These are phyloP conservation scores for Eupithecia vulgata DNA, from an alignment of 2,888 invertebrate genomes.

Conservation along the genomic window DNA sequence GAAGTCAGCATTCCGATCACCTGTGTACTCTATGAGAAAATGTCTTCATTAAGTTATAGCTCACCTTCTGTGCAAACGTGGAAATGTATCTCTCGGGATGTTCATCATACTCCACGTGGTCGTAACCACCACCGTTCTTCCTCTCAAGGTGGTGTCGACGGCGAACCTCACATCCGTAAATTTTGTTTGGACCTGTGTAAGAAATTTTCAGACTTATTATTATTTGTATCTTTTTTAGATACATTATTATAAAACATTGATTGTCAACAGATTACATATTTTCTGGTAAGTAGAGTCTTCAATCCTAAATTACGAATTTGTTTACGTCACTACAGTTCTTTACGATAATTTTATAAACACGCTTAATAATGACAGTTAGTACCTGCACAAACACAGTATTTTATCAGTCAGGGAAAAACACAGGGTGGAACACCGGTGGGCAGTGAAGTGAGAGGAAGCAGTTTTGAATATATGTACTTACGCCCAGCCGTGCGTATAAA, in stretches of 20 bases:
- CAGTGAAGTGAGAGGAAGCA: not conserved
- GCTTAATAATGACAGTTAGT: not conserved
- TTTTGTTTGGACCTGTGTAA: conserved; percentile 92
- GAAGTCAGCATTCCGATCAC: not conserved
- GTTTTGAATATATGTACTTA: not conserved
- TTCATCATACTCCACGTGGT: conserved; percentile 92
- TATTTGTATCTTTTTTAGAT: not conserved
- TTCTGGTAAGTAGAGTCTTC: not conserved
- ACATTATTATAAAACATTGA: too few relatives aligned
- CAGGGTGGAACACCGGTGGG: not conserved
- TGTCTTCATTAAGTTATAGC: too few relatives aligned
- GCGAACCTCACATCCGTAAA: conserved; percentile 98
- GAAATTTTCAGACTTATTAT: not conserved
- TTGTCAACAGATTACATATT: too few relatives aligned
- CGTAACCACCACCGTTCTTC: conserved; percentile 96
- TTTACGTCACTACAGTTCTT: not conserved
- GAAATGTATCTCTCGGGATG: conserved; percentile 97
- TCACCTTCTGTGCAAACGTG: conserved; percentile 95
- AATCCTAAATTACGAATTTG: not conserved
- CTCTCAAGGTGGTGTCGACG: conserved; percentile 96
- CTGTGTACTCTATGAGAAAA: not conserved
- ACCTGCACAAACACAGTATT: not conserved
- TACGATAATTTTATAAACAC: not conserved
- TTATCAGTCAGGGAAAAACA: not conserved
- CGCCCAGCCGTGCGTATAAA: not conserved